Base-by-base conservation (phyloP, 2,113 vertebrate species). In the Tonatia bakeri region DNA sequence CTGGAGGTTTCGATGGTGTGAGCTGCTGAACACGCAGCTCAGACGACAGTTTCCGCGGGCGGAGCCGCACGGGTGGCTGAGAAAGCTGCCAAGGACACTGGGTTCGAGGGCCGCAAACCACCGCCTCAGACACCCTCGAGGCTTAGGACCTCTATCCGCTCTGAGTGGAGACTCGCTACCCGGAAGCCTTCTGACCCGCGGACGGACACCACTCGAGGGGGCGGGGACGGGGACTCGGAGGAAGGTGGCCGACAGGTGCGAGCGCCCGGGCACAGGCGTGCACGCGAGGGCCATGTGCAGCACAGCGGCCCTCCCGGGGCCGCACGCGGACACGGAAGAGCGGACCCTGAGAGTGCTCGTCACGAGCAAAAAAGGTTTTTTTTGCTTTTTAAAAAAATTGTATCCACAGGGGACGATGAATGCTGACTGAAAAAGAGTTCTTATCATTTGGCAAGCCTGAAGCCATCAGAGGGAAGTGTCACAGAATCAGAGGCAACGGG, bases 111-210 rank as follows among this genome's bases (percentile, higher is more conserved):
- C 0, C 38, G 72, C 22, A 20, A n/a, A 45, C 43, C 43, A 45
- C n/a, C n/a, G n/a, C n/a, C n/a, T n/a, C n/a, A n/a, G n/a, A n/a
- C n/a, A n/a, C n/a, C n/a, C n/a, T n/a, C n/a, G n/a, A n/a, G n/a
- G n/a, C n/a, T n/a, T n/a, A n/a, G n/a, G n/a, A n/a, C n/a, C n/a
- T n/a, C n/a, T n/a, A n/a, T n/a, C n/a, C n/a, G 75, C n/a, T 75
- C 16, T 38, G 47, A 47, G 95, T 4, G 17, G 90, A 96, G 87
- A 91, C 0, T 26, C 38, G 76, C 82, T 84, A 92, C 83, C 20
- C 24, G 50, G 94, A 95, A 7, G 14, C 77, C 11, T 50, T 86
- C n/a, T n/a, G n/a, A n/a, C n/a, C n/a, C n/a, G n/a, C n/a, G n/a
- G n/a, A n/a, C n/a, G n/a, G n/a, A n/a, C n/a, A n/a, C n/a, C n/a